These are phyloP conservation scores for Pantala flavescens DNA, from an alignment of 1,140 invertebrate genomes.

Conservation along the genomic window DNA sequence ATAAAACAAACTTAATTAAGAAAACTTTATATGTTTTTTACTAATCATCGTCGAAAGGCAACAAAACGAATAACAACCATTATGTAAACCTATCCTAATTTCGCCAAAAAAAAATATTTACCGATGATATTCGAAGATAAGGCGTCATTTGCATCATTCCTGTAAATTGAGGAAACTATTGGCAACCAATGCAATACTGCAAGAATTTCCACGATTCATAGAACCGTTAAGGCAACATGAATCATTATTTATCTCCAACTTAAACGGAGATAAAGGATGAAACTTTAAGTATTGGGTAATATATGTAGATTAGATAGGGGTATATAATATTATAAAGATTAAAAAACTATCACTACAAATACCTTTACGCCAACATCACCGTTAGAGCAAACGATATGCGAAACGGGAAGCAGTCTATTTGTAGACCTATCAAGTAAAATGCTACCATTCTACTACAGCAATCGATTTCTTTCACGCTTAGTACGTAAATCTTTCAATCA, in stretches of 20 bases:
- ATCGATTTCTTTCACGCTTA: not conserved
- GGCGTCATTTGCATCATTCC: not conserved
- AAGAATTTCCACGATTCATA: too few species aligned
- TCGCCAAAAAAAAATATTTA: not conserved
- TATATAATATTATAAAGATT: too few species aligned
- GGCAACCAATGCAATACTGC: not conserved
- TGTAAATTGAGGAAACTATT: not conserved
- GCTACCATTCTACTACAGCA: not conserved
- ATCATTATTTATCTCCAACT: not conserved
- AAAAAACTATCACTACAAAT: too few species aligned
- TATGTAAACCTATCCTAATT: not conserved
- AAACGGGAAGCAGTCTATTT: constrained; percentile 6
- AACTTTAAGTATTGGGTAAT: too few species aligned
- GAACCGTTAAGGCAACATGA: not conserved
- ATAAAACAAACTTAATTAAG: too few species aligned
- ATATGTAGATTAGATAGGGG: too few species aligned
- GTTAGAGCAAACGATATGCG: not conserved
- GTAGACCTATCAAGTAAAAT: constrained; percentile 2
- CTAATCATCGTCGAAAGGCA: not conserved
- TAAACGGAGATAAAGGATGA: not conserved
- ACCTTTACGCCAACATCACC: too few species aligned
- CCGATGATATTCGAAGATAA: not conserved
- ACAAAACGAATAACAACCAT: not conserved
- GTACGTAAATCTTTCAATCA: not conserved
- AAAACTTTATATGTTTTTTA: not conserved